Base-by-base conservation (phyloP, 64 coral and sea anemone species). In the Porites lutea region DNA sequence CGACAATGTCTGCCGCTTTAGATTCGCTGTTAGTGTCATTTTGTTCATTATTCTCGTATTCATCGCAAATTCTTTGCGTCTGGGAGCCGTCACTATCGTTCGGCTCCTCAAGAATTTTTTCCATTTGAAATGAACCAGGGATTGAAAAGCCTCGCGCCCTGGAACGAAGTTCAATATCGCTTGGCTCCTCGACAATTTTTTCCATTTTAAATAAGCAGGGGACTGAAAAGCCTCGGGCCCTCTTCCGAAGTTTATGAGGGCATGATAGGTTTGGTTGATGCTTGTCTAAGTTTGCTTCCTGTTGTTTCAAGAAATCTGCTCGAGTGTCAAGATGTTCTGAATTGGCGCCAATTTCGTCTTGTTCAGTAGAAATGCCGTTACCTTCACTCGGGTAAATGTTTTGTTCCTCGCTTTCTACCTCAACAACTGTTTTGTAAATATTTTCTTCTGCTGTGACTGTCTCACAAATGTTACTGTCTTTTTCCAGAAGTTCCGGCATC, bases 181-280 rank as follows among this genome's bases (percentile, higher is more conserved):
- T 75, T 1, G 43, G 73, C 45, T 75, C 73, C 15, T 75, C 73
- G 18, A 15, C 12, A 75, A 75, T 75, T 75, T 48, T 75, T 75
- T 75, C 73, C 73, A 75, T 75, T 75, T 75, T 75, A 47, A 75
- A 75, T 49, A 47, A 75, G 11, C 23, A 49, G 7, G 73, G 73
- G 6, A 48, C 48, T 50, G 73, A 75, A 50, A 52, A 75, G 13
- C 73, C 73, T 15, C 73, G 73, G 14, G 43, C 13, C 12, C 43
- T 75, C 14, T 13, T 2, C 18, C 45, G 73, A 45, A 43, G 48
- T 49, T 75, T 47, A 49, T 49, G 14, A 11, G 15, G 14, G 19
- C 18, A 75, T 46, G 3, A 11, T 50, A 47, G 18, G 46, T 48
- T 75, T 18, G 73, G 53, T 55, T 55, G 53, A 5, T 55, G 53